These are phyloP conservation scores for Trichonephila inaurata DNA, from an alignment of 1,140 invertebrate species.

Conservation along the genomic window DNA sequence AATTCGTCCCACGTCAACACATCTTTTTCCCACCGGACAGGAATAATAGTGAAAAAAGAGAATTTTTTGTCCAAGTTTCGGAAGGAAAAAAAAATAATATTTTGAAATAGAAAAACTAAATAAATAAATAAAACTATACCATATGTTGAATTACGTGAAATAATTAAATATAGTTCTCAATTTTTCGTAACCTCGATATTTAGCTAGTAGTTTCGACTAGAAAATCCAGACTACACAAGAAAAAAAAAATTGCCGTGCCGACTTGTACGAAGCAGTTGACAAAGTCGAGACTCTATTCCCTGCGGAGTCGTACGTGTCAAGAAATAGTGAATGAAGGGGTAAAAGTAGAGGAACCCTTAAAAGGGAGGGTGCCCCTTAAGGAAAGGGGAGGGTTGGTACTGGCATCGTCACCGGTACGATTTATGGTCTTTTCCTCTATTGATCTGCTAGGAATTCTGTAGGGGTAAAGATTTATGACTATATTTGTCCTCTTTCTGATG, in stretches of 20 bases:
- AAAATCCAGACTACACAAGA: neutral
- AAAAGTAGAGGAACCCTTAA: slow-evolving; percentile 26
- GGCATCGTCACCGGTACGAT: slow-evolving; percentile 75
- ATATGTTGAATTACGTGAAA: no score
- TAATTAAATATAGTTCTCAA: no score
- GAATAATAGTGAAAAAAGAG: no score
- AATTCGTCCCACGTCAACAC: no score
- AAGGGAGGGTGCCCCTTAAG: slow-evolving; percentile 65
- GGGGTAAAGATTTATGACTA: slow-evolving; percentile 76
- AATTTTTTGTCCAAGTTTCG: no score
- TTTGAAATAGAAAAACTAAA: no score
- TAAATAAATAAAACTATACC: no score
- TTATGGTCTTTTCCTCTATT: slow-evolving; percentile 73
- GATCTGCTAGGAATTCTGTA: slow-evolving; percentile 73
- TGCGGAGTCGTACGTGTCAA: slow-evolving; percentile 30
- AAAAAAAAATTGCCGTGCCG: neutral
- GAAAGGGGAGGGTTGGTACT: slow-evolving; percentile 68
- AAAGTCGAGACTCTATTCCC: slow-evolving; percentile 13
- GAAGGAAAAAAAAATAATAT: no score
- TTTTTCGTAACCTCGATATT: no score
- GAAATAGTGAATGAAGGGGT: slow-evolving; percentile 65
- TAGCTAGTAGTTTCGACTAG: neutral
- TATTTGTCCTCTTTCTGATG: slow-evolving; percentile 74
- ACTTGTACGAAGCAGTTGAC: slow-evolving; percentile 21
- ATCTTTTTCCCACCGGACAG: no score